Base-by-base conservation (phyloP, 2,888 invertebrate species). In the Myathropa florea region DNA sequence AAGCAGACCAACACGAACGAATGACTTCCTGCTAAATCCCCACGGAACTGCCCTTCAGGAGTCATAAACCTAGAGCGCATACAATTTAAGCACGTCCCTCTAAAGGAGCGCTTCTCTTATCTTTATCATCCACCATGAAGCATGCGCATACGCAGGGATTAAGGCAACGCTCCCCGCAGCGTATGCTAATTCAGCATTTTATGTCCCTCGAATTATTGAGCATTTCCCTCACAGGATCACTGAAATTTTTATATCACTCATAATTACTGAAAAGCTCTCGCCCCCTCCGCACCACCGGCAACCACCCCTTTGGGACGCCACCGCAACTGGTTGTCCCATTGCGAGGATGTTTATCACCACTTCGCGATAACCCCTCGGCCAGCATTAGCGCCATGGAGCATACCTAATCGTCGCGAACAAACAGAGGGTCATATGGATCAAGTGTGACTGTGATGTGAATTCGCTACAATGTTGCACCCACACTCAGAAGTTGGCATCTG, bases 381-480 rank as follows among this genome's bases (percentile, higher is more conserved):
- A 55, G 80, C 21, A 57, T 71, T 65, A 70, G 70, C 75, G 28
- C 63, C 77, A 36, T 28, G 61, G 55, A 3, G 55, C 63, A 75
- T 36, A n/a, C n/a, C n/a, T n/a, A 46, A 53, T 59, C 57, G 18
- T n/a, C 24, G 57, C 23, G 24, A 61, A 33, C 71, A 30, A 67
- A 9, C n/a, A 14, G 23, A 57, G 59, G 84, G 81, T 85, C 84
- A 85, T 81, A 85, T 85, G 75, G 84, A 85, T 85, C 84, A 85
- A 81, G 72, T 81, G 78, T 73, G 57, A 36, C 33, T 12, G 36
- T 30, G 21, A 71, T 79, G 57, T 46, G 65, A 24, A 60, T 30
- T 14, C n/a, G 76, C 81, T 72, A 77, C 84, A 85, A 76, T 83
- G 83, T 80, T 70, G 73, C 59, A 23, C n/a, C 30, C 68, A 68